phyloP scores from a whole-genome alignment of 2,888 invertebrate genomes.

The Nephrotoma appendiculata region DNA sequence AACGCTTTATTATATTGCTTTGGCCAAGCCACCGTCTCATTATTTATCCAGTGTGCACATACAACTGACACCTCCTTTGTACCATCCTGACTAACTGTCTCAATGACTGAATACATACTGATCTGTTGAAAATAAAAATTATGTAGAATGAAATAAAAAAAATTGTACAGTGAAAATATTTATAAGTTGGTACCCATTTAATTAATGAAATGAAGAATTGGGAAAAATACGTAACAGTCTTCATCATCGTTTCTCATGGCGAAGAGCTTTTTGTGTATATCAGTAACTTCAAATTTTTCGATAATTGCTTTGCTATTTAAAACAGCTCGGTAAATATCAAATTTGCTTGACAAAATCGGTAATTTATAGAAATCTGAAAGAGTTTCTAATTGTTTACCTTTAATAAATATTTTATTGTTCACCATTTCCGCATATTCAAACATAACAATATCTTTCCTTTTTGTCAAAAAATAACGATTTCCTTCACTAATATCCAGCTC shows the following conservation, averaged over 20 bases:
- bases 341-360: no score
- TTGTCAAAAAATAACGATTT: not conserved
- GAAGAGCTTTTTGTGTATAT: not conserved
- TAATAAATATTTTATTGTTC: not conserved
- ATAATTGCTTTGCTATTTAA: not conserved
- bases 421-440: no score
- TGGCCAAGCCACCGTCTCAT: not conserved
- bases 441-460: not conserved
- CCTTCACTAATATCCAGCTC: not conserved
- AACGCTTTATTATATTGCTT: not conserved
- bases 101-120: not conserved
- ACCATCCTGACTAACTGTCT: not conserved
- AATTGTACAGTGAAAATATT: not conserved
- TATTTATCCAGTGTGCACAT: not conserved
- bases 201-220: not conserved
- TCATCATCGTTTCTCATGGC: not conserved
- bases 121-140: not conserved
- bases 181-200: not conserved
- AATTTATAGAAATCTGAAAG: not conserved
- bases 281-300: not conserved
- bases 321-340: not conserved
- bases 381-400: not conserved
- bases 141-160: not conserved
- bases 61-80: not conserved
- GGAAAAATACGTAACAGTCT: not conserved